Evolutionary conservation across 2,797 vertebrate species (phyloP).

Genomic region (Falco columbarius): DNA sequence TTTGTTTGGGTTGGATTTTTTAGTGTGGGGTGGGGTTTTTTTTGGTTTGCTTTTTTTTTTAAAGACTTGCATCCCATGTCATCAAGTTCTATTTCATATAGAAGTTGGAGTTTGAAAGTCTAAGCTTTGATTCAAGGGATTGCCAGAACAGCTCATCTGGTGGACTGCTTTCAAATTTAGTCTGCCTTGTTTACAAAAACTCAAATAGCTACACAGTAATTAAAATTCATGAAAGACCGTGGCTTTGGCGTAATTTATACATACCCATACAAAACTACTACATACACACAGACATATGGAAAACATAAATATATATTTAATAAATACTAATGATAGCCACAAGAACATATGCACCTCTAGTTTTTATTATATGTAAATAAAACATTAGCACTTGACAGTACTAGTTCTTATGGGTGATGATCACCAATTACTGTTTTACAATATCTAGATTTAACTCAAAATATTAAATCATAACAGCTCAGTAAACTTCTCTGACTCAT

Average conservation of each 20-base stretch:
- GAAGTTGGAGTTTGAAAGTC: background rate
- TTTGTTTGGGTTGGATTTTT: background rate
- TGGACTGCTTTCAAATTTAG: background rate
- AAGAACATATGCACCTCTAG: background rate
- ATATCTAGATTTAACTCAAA: background rate
- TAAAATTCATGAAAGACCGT: background rate
- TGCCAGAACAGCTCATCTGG: conserved; percentile 9
- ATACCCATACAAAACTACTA: background rate
- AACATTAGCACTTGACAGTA: background rate
- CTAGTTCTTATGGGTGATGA: background rate
- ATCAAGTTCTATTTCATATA: background rate
- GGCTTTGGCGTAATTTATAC: background rate
- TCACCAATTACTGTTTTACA: background rate
- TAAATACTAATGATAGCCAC: background rate
- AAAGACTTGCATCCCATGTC: background rate
- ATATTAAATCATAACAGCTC: conserved; percentile 37
- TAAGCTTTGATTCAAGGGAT: background rate
- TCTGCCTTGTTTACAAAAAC: conserved; percentile 22
- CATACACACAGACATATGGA: background rate
- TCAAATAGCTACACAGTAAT: conserved; percentile 13
- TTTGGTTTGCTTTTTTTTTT: background rate
- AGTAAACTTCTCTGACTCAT: conserved; percentile 16
- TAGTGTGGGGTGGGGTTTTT: background rate
- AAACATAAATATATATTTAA: background rate
- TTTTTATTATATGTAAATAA: background rate